phyloP scores from a whole-genome alignment of 2,797 vertebrate species.

The Squalus acanthias region DNA sequence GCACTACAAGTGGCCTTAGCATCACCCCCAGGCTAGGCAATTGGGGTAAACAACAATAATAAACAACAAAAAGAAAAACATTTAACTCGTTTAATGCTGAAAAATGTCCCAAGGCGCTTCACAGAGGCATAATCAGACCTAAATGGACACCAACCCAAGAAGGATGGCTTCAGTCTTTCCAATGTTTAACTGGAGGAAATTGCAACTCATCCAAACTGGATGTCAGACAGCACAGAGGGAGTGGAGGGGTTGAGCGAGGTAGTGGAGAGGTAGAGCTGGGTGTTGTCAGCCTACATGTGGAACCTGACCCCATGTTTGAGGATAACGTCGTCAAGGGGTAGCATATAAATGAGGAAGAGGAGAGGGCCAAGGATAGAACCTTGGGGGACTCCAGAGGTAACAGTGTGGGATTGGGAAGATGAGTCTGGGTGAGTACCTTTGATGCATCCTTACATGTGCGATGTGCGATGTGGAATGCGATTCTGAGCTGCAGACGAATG shows the following conservation, averaged over 20 bases:
- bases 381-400: neutral
- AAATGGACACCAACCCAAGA: neutral
- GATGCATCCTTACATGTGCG: neutral
- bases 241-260: neutral
- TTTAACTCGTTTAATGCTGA: too few relatives aligned
- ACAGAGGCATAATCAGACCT: neutral
- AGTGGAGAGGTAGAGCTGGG: neutral
- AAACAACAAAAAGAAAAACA: neutral
- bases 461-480: neutral
- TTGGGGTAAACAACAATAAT: neutral
- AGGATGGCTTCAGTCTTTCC: neutral
- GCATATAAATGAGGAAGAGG: neutral
- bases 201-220: neutral
- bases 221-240: neutral
- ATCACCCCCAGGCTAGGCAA: neutral
- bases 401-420: neutral
- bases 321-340: neutral
- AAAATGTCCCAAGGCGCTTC: too few relatives aligned
- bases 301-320: neutral
- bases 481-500: too few relatives aligned
- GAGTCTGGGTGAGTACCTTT: too few relatives aligned
- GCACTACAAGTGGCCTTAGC: neutral
- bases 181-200: neutral
- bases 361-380: neutral
- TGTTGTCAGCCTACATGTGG: neutral